These are phyloP conservation scores for Gambusia yucatana DNA, from an alignment of 2,797 vertebrate species.

Conservation along the genomic window DNA sequence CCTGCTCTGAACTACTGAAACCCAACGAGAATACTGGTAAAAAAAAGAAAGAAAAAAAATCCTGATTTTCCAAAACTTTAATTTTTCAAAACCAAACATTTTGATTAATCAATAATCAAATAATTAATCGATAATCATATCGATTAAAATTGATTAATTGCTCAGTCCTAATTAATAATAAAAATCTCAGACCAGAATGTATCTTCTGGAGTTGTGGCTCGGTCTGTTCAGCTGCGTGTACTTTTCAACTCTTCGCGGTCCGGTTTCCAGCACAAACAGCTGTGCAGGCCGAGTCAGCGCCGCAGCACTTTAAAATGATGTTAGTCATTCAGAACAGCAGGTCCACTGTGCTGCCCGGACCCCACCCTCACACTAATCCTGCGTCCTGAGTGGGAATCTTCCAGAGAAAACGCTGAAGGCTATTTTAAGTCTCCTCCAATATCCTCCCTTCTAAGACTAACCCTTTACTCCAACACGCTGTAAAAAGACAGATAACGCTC, in stretches of 20 bases:
- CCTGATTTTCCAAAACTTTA: too few relatives aligned
- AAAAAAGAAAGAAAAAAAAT: too few relatives aligned
- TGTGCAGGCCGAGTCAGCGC: constrained; percentile 54
- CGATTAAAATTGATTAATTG: not conserved
- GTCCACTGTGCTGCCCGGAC: constrained; percentile 56
- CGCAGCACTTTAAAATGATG: constrained; percentile 75
- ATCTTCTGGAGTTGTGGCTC: constrained; percentile 13
- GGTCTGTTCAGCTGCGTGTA: constrained; percentile 41
- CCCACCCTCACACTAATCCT: constrained; percentile 53
- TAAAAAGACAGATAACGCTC: not conserved
- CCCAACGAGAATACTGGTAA: too few relatives aligned
- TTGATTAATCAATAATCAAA: too few relatives aligned
- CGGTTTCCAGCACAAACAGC: constrained; percentile 47
- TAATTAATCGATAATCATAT: too few relatives aligned
- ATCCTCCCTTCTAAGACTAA: constrained; percentile 41
- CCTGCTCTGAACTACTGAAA: too few relatives aligned
- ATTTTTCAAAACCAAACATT: too few relatives aligned
- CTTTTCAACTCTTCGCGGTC: constrained; percentile 1
- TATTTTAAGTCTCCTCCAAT: constrained; percentile 35
- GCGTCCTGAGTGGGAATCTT: constrained; percentile 20
- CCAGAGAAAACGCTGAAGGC: constrained; percentile 24
- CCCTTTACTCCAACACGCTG: constrained; percentile 29
- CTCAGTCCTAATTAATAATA: not conserved
- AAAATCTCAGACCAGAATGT: not conserved
- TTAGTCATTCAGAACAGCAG: constrained; percentile 77